Evolutionary conservation across 2,797 vertebrate genomes (phyloP).

Genomic region (Acestrorhynchus altus): DNA sequence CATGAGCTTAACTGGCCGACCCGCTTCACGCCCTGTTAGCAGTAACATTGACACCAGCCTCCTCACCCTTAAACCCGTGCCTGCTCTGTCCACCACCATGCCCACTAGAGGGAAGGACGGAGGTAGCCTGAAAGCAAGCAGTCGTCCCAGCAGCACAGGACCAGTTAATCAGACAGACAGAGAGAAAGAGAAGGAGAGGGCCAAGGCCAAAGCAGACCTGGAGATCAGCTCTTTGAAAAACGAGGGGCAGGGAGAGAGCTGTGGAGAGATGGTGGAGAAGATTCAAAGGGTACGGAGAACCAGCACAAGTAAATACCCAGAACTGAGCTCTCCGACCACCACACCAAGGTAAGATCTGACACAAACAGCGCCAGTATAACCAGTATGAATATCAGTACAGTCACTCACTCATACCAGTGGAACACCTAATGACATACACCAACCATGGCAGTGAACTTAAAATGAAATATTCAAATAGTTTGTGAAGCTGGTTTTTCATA

Average conservation of each 20-base stretch:
- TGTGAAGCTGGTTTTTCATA: no score
- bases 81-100: constrained; percentile 78
- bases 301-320: constrained; percentile 85
- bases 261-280: constrained; percentile 83
- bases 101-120: constrained; percentile 70
- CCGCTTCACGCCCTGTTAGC: constrained; percentile 80
- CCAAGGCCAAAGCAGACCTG: constrained; percentile 93
- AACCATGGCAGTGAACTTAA: no score
- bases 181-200: constrained; percentile 97
- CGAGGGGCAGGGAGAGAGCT: constrained; percentile 70
- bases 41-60: constrained; percentile 88
- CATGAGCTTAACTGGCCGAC: constrained; percentile 90
- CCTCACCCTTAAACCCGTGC: constrained; percentile 84
- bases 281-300: constrained; percentile 83
- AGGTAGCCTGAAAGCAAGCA: constrained; percentile 66
- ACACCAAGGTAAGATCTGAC: constrained; percentile 84
- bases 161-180: constrained; percentile 97
- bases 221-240: constrained; percentile 79
- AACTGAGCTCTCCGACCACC: constrained; percentile 88
- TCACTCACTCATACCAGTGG: no score
- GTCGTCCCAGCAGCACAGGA: constrained; percentile 66
- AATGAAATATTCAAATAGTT: no score
- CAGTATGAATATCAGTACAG: background rate
- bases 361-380: background rate
- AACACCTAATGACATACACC: no score